These are phyloP conservation scores for Patiria miniata DNA, from an alignment of 35 echinoderm and acorn worm species.

Conservation along the genomic window DNA sequence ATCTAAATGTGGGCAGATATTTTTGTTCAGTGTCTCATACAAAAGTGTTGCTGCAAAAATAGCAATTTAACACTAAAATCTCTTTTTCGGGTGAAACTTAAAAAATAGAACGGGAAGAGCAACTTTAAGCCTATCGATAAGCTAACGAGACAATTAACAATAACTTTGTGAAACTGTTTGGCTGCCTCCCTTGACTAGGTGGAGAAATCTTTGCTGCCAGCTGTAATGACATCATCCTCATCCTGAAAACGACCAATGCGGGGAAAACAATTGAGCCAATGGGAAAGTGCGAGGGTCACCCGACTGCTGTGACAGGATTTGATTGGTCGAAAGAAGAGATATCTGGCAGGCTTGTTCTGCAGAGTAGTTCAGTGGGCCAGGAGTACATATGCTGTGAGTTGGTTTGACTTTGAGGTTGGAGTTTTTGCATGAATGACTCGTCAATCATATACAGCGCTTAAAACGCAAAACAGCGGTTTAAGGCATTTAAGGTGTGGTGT, in stretches of 20 bases:
- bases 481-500: no score
- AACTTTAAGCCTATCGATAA: no score
- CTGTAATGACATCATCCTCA: conserved; percentile 63
- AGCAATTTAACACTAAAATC: no score
- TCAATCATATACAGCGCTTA: no score
- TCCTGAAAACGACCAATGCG: conserved; percentile 36
- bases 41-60: no score
- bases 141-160: no score
- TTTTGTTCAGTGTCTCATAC: no score
- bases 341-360: conserved; percentile 23
- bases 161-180: no score
- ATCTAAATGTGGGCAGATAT: no score
- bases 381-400: conserved; percentile 56
- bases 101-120: no score
- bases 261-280: conserved; percentile 55
- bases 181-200: background rate
- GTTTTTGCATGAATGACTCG: background rate
- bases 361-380: conserved; percentile 33
- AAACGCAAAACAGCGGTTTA: no score
- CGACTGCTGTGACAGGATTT: conserved; percentile 63
- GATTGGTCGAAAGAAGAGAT: conserved; percentile 68
- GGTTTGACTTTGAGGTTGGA: background rate
- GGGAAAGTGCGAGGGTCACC: conserved; percentile 69
- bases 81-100: no score
- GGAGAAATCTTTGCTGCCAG: conserved; percentile 54